Percentiles rank a stretch among this genome's conserved stretches.
Evolutionary conservation across 2,888 invertebrate species (phyloP).

Genomic region (Daptonema setosum): DNA sequence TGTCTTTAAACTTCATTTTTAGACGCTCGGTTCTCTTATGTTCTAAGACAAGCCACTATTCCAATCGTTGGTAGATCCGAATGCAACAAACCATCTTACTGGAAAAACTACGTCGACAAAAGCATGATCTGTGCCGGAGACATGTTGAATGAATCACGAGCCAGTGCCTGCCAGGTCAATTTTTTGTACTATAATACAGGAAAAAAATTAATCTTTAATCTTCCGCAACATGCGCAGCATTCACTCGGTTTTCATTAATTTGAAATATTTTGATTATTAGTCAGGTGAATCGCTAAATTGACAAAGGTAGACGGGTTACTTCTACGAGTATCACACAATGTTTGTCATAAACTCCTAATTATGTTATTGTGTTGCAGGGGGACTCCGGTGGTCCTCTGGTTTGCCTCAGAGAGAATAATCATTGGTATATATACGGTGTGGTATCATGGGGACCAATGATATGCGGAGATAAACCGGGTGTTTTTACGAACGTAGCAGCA

Average conservation of each 20-base stretch:
- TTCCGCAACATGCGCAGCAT: too few species aligned
- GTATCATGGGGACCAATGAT: conserved; percentile 3
- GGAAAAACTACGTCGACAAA: conserved; percentile 1
- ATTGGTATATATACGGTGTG: conserved; percentile 3
- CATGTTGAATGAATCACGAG: neutral
- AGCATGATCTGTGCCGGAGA: conserved; percentile 1
- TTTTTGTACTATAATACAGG: too few species aligned
- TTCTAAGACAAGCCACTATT: neutral
- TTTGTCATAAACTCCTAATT: too few species aligned
- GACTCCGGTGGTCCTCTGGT: conserved; percentile 5
- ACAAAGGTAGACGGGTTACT: too few species aligned
- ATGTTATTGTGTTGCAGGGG: conserved; percentile 1
- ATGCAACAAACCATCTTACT: neutral
- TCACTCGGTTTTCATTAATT: too few species aligned
- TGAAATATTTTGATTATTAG: too few species aligned
- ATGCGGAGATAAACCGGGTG: conserved; percentile 4
- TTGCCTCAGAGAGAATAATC: neutral
- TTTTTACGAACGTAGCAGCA: neutral
- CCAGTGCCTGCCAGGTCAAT: conserved; percentile 2
- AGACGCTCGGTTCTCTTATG: neutral
- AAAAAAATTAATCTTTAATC: too few species aligned
- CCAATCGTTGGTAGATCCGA: neutral
- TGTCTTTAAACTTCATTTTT: too few species aligned
- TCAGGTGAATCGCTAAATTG: too few species aligned
- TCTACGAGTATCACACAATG: too few species aligned